A percentile compares a stretch with the other conserved stretches of the same genome.
phyloP scores from a whole-genome alignment of 2,888 invertebrate species.

The Microctonus aethiopoides region DNA sequence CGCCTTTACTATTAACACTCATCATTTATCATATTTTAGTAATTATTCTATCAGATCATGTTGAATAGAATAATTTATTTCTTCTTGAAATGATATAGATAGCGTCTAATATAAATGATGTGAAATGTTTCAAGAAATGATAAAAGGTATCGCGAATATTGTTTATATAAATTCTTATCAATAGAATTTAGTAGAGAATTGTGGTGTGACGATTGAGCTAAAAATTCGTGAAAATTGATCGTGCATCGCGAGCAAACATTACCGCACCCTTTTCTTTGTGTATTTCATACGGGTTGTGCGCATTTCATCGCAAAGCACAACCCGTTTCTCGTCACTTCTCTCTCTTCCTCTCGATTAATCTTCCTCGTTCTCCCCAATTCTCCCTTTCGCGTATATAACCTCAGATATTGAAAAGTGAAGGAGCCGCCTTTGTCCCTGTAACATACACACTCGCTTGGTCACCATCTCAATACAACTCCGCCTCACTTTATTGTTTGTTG shows the following conservation, averaged over 20 bases:
- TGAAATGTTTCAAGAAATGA: too few species aligned
- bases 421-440: conserved; percentile 41
- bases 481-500: background rate
- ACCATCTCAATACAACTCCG: background rate
- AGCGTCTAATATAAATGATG: too few species aligned
- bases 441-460: conserved; percentile 14
- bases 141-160: background rate
- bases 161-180: background rate
- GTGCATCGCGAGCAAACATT: conserved; percentile 46
- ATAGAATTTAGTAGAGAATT: background rate
- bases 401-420: conserved; percentile 45
- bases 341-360: background rate
- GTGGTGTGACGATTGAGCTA: conserved; percentile 47
- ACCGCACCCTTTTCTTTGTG: conserved; percentile 23
- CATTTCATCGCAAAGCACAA: conserved; percentile 49
- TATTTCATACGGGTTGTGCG: conserved; percentile 49
- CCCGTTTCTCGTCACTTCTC: background rate
- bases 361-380: background rate
- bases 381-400: conserved; percentile 44
- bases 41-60: background rate
- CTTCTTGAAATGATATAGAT: too few species aligned
- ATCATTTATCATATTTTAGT: background rate
- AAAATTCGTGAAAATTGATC: conserved; percentile 58
- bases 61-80: too few species aligned
- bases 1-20: background rate